Evolutionary conservation across 2,797 vertebrate species (phyloP).

Genomic region (Ispidina lecontei): DNA sequence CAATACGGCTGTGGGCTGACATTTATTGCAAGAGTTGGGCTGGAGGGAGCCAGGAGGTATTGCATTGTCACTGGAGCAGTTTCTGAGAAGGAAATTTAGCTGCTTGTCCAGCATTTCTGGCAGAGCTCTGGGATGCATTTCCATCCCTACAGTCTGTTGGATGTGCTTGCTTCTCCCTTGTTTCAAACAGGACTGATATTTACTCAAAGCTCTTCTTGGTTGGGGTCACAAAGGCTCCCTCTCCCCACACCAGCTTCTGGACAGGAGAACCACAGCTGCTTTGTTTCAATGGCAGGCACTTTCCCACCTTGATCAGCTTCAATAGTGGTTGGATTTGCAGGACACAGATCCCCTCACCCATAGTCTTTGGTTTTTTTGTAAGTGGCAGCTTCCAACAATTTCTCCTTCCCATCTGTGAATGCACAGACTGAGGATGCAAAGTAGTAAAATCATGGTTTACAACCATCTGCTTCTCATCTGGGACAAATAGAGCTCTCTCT

Average conservation of each 20-base stretch:
- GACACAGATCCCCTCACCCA: too few species aligned
- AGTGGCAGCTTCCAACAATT: background rate
- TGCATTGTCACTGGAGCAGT: background rate
- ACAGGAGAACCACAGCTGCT: background rate
- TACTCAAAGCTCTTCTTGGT: background rate
- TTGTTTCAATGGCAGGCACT: background rate
- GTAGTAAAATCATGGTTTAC: background rate
- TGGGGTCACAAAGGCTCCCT: background rate
- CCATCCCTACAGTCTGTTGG: background rate
- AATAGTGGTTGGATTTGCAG: background rate
- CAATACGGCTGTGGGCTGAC: slow-evolving; percentile 81
- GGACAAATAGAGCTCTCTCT: background rate
- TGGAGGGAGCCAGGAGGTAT: slow-evolving; percentile 45
- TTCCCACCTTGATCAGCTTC: background rate
- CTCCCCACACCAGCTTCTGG: background rate
- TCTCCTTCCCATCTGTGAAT: background rate
- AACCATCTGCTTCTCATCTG: background rate
- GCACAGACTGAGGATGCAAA: background rate
- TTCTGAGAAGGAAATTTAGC: slow-evolving; percentile 27
- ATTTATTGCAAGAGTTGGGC: slow-evolving; percentile 59
- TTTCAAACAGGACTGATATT: slow-evolving; percentile 16
- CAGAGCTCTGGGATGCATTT: slow-evolving; percentile 28
- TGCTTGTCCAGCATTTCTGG: slow-evolving; percentile 46
- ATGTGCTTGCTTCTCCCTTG: background rate
- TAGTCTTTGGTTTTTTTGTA: background rate